A percentile compares a stretch with the other conserved stretches of the same genome.
Evolutionary conservation across 2,888 invertebrate genomes (phyloP).

Genomic region (Trissolcus japonicus): DNA sequence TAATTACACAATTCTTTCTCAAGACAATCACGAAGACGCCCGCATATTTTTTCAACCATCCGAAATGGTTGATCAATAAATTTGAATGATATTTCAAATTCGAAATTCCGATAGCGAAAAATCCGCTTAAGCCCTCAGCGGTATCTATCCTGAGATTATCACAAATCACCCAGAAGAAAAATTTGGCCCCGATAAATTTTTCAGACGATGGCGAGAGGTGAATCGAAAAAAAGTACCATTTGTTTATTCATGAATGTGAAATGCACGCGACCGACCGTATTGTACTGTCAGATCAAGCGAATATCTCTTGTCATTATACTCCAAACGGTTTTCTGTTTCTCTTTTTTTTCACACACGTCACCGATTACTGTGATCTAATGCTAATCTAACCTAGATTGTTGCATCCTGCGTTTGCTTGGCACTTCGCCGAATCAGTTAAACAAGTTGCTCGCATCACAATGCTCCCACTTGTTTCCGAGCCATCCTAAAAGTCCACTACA

Average conservation of each 20-base stretch:
- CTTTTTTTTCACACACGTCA: neutral
- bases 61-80: too few species aligned
- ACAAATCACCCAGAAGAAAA: slow-evolving; percentile 25
- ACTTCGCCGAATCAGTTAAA: slow-evolving; percentile 64
- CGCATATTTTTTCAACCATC: too few species aligned
- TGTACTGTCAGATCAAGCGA: slow-evolving; percentile 14
- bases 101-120: neutral
- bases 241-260: slow-evolving; percentile 21
- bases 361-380: slow-evolving; percentile 27
- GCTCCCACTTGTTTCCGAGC: slow-evolving; percentile 50
- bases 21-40: too few species aligned
- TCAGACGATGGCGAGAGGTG: slow-evolving; percentile 2
- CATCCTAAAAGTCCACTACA: slow-evolving; percentile 41
- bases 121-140: slow-evolving; percentile 3
- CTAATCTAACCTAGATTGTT: slow-evolving; percentile 67
- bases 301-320: neutral
- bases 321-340: neutral
- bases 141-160: slow-evolving; percentile 17
- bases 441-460: slow-evolving; percentile 62
- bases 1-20: too few species aligned
- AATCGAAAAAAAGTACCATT: slow-evolving; percentile 16
- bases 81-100: too few species aligned
- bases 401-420: slow-evolving; percentile 67
- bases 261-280: slow-evolving; percentile 13
- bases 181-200: slow-evolving; percentile 19